Conservation (phyloP, 2,888 invertebrate genomes). For the Cheilosia impressa region DNA sequence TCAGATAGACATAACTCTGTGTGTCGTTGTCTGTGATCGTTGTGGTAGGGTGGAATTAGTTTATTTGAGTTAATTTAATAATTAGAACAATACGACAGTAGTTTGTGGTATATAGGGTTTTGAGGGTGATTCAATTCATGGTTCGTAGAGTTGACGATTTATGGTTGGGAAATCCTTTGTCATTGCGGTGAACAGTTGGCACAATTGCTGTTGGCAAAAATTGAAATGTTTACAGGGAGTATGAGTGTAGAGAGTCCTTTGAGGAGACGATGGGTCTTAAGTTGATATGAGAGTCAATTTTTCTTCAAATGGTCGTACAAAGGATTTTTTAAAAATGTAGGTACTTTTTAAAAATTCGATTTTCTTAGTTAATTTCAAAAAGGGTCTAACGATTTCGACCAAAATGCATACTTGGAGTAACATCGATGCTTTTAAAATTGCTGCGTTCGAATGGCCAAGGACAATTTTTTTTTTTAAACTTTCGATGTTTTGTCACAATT, state of each 20-base stretch:
- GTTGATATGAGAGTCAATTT: too few relatives aligned
- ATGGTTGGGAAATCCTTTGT: constrained; percentile 52
- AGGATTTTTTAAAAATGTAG: too few relatives aligned
- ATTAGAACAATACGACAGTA: constrained; percentile 63
- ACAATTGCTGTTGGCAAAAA: constrained; percentile 11
- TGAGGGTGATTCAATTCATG: constrained; percentile 52
- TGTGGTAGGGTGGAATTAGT: constrained; percentile 52
- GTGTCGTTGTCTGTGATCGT: background rate
- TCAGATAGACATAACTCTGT: constrained; percentile 11
- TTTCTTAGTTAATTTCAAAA: too few relatives aligned
- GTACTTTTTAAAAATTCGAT: too few relatives aligned
- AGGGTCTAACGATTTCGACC: too few relatives aligned
- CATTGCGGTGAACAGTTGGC: constrained; percentile 49
- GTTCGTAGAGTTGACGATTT: constrained; percentile 64
- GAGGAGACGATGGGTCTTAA: too few relatives aligned
- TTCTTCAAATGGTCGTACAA: too few relatives aligned
- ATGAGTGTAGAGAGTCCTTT: background rate
- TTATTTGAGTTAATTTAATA: constrained; percentile 72
- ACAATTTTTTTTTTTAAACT: too few relatives aligned
- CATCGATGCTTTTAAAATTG: too few relatives aligned
- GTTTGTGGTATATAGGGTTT: constrained; percentile 40
- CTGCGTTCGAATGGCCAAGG: too few relatives aligned
- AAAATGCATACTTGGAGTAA: too few relatives aligned
- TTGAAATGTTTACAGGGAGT: background rate
- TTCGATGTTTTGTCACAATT: too few relatives aligned